These are phyloP conservation scores for Drosophila equinoxialis DNA, from an alignment of 1,140 invertebrate species.

Conservation along the genomic window DNA sequence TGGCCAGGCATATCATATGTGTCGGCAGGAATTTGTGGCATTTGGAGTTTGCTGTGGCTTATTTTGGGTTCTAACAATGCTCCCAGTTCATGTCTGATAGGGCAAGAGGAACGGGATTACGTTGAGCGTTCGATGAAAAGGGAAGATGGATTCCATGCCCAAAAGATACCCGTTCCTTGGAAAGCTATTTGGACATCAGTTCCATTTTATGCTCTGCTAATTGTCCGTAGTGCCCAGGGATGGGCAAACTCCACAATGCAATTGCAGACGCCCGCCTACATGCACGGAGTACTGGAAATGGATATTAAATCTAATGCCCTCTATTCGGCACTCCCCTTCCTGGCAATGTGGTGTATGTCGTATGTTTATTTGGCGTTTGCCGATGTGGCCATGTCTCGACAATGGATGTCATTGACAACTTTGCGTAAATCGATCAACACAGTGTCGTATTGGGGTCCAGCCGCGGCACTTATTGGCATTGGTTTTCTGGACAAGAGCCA, in stretches of 20 bases:
- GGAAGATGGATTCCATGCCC: constrained; percentile 65
- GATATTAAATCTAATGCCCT: constrained; percentile 90
- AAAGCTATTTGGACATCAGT: constrained; percentile 88
- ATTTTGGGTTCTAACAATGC: constrained; percentile 88
- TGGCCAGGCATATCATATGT: constrained; percentile 92
- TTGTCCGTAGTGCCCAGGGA: constrained; percentile 93
- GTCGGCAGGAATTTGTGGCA: constrained; percentile 86
- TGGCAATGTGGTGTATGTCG: constrained; percentile 88
- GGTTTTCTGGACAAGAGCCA: constrained; percentile 84
- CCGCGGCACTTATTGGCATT: constrained; percentile 85
- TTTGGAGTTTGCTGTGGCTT: constrained; percentile 87
- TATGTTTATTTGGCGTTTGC: constrained; percentile 84
- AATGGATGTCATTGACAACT: constrained; percentile 62
- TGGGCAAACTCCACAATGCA: constrained; percentile 97
- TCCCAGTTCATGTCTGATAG: constrained; percentile 85
- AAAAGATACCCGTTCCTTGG: constrained; percentile 87
- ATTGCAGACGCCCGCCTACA: constrained; percentile 90
- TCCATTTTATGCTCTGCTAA: constrained; percentile 93
- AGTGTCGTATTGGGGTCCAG: constrained; percentile 85
- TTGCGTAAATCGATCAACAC: constrained; percentile 88
- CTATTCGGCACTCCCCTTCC: constrained; percentile 91
- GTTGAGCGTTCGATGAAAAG: constrained; percentile 84
- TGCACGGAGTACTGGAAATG: constrained; percentile 88
- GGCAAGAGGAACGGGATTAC: constrained; percentile 85
- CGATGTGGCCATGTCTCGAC: constrained; percentile 50